Evolutionary conservation across 2,797 vertebrate species (phyloP), one percentile per base, ranked within the genome.

Genomic region (Luscinia megarhynchos): DNA sequence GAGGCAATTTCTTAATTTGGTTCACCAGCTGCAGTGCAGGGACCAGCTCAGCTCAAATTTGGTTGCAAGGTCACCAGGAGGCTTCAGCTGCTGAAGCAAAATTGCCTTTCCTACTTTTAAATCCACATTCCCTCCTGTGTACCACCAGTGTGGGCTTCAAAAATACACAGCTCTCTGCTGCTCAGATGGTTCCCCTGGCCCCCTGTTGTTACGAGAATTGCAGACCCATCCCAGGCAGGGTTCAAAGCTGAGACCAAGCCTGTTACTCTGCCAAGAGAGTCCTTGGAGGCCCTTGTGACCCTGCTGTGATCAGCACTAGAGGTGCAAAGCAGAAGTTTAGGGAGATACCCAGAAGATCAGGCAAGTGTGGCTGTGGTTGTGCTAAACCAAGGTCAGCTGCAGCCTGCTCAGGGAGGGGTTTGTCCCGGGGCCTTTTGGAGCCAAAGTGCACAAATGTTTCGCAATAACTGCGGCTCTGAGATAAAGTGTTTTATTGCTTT

Each of bases 401-500:
- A 67, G 62, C 84, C 62, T 75, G 27, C 66, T 84, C 32, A 58
- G 83, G 50, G 77, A 93, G 57, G 62, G 10, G 1, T 63, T 85
- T 84, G 70, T 51, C 82, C 67, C 1, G 12, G 15, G 54, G 46
- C 69, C 2, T 5, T 30, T 66, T 34, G 77, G 54, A 93, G 43
- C 63, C 4, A 1, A 14, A 57, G 45, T 51, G 30, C 85, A 38
- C 61, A 68, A 77, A 59, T 48, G 17, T 86, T 89, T 94, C 0
- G 0, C 64, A 90, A 74, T 76, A 93, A 69, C 80, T 79, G 45
- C 2, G 7, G n/a, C 77, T 77, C 50, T 51, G 41, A 87, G 91
- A 90, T 86, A 80, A 84, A 87, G 34, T 38, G n/a, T 46, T 95
- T 74, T 68, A 84, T 68, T 91, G 74, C 59, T 93, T 91, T 82